phyloP scores from a whole-genome alignment of 2,888 invertebrate species.

The Polydrusus tereticollis region DNA sequence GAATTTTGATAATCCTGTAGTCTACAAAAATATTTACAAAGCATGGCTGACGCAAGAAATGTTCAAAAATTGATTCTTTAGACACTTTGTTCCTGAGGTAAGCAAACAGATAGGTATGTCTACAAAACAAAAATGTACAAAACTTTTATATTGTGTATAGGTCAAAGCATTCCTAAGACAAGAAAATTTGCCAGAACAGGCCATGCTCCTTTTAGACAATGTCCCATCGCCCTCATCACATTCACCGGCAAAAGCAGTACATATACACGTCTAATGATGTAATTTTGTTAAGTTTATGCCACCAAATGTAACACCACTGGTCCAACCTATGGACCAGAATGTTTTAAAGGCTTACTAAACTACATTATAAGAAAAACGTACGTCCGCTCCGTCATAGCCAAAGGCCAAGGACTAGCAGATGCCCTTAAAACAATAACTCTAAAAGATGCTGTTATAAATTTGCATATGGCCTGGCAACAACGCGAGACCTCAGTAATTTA shows the following conservation, averaged over 20 bases:
- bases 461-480: neutral
- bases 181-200: too few relatives aligned
- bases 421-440: neutral
- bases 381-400: neutral
- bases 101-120: neutral
- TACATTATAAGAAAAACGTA: neutral
- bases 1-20: too few relatives aligned
- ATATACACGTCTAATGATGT: neutral
- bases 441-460: neutral
- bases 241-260: neutral
- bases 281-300: neutral
- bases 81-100: too few relatives aligned
- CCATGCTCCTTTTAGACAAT: neutral
- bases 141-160: neutral
- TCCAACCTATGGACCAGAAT: neutral
- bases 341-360: neutral
- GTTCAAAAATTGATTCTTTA: too few relatives aligned
- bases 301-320: neutral
- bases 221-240: neutral
- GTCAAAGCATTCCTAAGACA: neutral
- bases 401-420: neutral
- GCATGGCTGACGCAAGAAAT: too few relatives aligned
- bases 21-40: too few relatives aligned
- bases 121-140: neutral
- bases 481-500: neutral